phyloP scores from a whole-genome alignment of 2,888 invertebrate genomes.

The Dorcus hopei region DNA sequence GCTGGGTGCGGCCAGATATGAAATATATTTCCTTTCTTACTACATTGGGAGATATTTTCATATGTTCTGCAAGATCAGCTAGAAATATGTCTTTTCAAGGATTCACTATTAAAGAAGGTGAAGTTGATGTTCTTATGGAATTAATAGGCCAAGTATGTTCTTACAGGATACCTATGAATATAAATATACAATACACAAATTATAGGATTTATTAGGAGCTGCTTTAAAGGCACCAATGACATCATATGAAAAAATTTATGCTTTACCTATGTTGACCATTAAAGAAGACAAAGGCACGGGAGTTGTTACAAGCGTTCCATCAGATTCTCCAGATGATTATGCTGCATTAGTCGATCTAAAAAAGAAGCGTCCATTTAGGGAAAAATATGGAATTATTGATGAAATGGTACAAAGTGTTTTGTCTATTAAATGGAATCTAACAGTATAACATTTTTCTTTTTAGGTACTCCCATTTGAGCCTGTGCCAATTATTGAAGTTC shows the following conservation, averaged over 20 bases:
- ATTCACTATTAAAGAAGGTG: conserved; percentile 77
- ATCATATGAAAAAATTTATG: conserved; percentile 78
- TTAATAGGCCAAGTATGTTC: conserved; percentile 62
- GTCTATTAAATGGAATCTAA: background rate
- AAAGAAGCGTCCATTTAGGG: conserved; percentile 88
- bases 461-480: conserved; percentile 62
- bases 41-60: conserved; percentile 71
- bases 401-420: conserved; percentile 61
- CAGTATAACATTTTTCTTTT: conserved; percentile 20
- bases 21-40: conserved; percentile 85
- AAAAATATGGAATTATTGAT: conserved; percentile 87
- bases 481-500: conserved; percentile 88
- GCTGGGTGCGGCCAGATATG: conserved; percentile 96
- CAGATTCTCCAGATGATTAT: conserved; percentile 98
- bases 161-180: background rate
- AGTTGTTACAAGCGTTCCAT: conserved; percentile 96
- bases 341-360: conserved; percentile 93
- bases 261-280: conserved; percentile 96
- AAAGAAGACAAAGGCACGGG: conserved; percentile 98
- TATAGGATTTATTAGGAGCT: conserved; percentile 75
- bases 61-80: conserved; percentile 86
- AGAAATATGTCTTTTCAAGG: conserved; percentile 96
- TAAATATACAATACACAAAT: background rate
- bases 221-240: conserved; percentile 83
- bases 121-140: conserved; percentile 67